Conservation (phyloP, 2,888 invertebrate genomes). For the Shargacucullia verbasci region DNA sequence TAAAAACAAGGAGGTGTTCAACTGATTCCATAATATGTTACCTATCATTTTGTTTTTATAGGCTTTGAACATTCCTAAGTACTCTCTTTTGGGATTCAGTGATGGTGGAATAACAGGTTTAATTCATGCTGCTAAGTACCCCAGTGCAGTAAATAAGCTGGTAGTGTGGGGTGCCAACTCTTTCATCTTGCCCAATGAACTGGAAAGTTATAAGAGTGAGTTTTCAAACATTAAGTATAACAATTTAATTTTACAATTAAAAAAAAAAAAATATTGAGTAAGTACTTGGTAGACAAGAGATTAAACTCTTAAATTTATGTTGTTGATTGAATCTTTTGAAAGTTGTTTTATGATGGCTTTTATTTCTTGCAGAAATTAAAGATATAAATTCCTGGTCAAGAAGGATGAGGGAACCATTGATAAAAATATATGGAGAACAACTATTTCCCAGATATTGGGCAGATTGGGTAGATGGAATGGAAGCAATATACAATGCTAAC, state of each 20-base stretch:
- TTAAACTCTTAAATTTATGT: too few relatives aligned
- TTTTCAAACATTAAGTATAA: constrained; percentile 1
- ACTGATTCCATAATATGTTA: too few relatives aligned
- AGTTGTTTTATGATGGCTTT: not conserved
- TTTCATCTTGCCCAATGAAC: constrained; percentile 92
- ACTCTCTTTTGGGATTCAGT: constrained; percentile 96
- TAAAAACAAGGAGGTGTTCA: too few relatives aligned
- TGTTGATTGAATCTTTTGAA: too few relatives aligned
- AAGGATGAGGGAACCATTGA: constrained; percentile 92
- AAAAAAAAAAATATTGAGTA: too few relatives aligned
- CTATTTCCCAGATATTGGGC: constrained; percentile 92
- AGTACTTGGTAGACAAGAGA: too few relatives aligned
- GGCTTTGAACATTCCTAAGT: constrained; percentile 90
- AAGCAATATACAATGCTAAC: constrained; percentile 87
- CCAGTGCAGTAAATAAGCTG: constrained; percentile 91
- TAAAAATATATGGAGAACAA: constrained; percentile 92
- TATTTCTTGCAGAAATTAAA: constrained; percentile 87
- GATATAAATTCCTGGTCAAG: constrained; percentile 94
- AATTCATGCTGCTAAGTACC: constrained; percentile 93
- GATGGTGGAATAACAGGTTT: constrained; percentile 95
- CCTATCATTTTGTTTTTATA: constrained; percentile 61
- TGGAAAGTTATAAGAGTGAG: constrained; percentile 76
- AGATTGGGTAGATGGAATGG: constrained; percentile 92
- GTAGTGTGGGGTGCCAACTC: constrained; percentile 94
- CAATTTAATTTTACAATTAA: too few relatives aligned